Conservation (phyloP, 1,140 invertebrate genomes). For the Anoplolepis gracilipes region DNA sequence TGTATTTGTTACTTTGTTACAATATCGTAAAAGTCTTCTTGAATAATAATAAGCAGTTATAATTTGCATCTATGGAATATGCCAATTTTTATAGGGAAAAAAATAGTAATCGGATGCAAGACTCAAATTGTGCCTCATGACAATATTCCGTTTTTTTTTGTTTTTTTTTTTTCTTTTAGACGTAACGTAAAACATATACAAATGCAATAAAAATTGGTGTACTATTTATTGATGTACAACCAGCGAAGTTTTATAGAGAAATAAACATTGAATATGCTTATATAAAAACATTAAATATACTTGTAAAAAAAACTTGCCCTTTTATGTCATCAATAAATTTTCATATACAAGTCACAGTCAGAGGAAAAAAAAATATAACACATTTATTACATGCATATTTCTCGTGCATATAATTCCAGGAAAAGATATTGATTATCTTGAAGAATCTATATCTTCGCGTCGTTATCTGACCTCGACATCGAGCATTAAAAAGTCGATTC, state of each 20-base stretch:
- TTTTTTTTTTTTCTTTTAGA: constrained; percentile 18
- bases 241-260: constrained; percentile 30
- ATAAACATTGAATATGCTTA: constrained; percentile 31
- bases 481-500: neutral
- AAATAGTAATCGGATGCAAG: neutral
- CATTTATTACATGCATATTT: neutral
- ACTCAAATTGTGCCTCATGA: neutral
- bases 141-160: neutral
- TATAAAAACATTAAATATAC: neutral
- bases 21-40: constrained; percentile 47
- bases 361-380: neutral
- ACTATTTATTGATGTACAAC: constrained; percentile 38
- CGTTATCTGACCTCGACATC: neutral
- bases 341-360: neutral
- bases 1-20: constrained; percentile 82
- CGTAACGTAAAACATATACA: neutral
- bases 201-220: constrained; percentile 45
- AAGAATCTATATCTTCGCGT: neutral
- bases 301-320: neutral
- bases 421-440: neutral
- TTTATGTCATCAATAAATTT: neutral
- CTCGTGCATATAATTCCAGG: neutral
- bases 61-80: constrained; percentile 16
- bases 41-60: constrained; percentile 50
- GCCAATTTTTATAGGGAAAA: constrained; percentile 30